Percentiles rank a stretch among this genome's conserved stretches.
These are phyloP conservation scores for Sitta carolinensis DNA, from an alignment of 2,797 vertebrate genomes.

Conservation along the genomic window DNA sequence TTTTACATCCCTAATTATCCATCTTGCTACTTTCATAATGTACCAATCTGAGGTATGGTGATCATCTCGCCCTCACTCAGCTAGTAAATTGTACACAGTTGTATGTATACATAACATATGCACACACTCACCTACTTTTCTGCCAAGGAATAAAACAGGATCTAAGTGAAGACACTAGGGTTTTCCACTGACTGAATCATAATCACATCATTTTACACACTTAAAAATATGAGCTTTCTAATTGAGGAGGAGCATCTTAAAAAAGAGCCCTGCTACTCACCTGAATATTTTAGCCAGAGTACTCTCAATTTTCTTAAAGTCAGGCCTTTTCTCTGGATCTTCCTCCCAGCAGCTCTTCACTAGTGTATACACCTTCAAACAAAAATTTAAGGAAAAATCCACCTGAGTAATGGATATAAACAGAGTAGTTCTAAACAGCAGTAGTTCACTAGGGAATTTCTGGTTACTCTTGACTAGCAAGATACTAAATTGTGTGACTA, in stretches of 20 bases:
- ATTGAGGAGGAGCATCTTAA: background rate
- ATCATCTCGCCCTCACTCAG: background rate
- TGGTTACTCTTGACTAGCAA: constrained; percentile 9
- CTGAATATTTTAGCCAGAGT: constrained; percentile 92
- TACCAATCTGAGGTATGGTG: background rate
- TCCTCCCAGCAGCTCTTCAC: constrained; percentile 97
- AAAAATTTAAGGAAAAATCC: background rate
- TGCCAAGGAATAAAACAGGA: background rate
- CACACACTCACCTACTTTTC: background rate
- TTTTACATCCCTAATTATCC: constrained; percentile 34
- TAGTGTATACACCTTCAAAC: constrained; percentile 83
- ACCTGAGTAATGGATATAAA: background rate
- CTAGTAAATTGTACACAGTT: background rate
- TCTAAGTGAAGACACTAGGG: background rate
- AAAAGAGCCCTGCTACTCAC: constrained; percentile 68
- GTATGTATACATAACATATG: background rate
- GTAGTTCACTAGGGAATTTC: constrained; percentile 7
- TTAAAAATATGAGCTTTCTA: constrained; percentile 6
- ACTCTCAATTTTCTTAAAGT: constrained; percentile 93
- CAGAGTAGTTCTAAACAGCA: background rate
- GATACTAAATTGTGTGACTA: constrained; percentile 49
- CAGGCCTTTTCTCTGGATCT: constrained; percentile 93
- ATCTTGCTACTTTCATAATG: constrained; percentile 19
- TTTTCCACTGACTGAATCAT: background rate
- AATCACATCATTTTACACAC: background rate